Conservation (phyloP, 2,797 vertebrate species). For the Peromyscus nudipes region DNA sequence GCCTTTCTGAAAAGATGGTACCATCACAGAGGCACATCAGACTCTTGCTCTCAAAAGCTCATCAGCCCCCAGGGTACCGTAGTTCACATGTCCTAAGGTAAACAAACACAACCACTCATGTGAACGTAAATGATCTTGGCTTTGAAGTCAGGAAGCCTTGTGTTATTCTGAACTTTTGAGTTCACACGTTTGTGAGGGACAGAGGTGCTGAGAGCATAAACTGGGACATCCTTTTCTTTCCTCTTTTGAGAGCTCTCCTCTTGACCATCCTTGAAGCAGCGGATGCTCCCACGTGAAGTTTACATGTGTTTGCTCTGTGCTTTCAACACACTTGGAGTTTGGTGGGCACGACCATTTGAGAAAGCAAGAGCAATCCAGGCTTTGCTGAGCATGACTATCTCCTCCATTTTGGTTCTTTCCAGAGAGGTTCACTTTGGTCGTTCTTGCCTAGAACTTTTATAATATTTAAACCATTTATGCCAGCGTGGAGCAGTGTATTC, state of each 20-base stretch:
- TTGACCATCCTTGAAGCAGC: background rate
- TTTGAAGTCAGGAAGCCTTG: background rate
- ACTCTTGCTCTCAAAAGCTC: background rate
- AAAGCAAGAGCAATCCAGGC: background rate
- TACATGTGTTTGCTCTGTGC: background rate
- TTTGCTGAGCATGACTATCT: background rate
- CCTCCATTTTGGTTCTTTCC: background rate
- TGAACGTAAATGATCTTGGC: background rate
- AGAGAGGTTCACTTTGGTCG: background rate
- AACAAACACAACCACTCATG: background rate
- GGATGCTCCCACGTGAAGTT: background rate
- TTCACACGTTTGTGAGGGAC: background rate
- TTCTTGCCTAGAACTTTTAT: slow-evolving; percentile 9
- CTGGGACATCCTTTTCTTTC: slow-evolving; percentile 1
- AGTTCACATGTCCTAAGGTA: background rate
- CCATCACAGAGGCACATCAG: background rate
- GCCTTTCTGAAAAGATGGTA: background rate
- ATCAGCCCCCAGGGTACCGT: background rate
- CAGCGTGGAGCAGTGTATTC: background rate
- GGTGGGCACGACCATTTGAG: background rate
- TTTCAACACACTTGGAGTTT: slow-evolving; percentile 41
- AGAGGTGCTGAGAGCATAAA: background rate
- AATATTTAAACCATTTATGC: background rate
- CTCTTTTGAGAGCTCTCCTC: background rate
- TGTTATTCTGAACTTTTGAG: slow-evolving; percentile 5